These are phyloP conservation scores for Nomada fucata DNA, from an alignment of 2,888 invertebrate genomes.

Conservation along the genomic window DNA sequence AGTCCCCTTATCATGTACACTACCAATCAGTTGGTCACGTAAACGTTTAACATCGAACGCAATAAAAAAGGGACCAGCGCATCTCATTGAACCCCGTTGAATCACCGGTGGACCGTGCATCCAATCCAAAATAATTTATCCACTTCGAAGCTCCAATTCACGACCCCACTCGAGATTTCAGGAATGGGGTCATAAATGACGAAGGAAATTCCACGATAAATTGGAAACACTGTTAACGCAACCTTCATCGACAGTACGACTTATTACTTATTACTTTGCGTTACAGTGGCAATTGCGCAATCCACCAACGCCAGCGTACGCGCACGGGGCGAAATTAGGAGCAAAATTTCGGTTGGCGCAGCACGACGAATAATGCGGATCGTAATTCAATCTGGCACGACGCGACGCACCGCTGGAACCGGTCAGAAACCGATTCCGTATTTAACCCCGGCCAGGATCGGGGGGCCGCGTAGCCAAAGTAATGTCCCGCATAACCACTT, in stretches of 20 bases:
- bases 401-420: slow-evolving; percentile 1
- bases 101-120: background rate
- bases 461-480: slow-evolving; percentile 47
- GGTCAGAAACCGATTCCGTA: slow-evolving; percentile 43
- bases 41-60: too few relatives aligned
- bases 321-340: slow-evolving; percentile 7
- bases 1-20: too few relatives aligned
- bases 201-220: background rate
- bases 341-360: slow-evolving; percentile 8
- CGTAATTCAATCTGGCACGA: slow-evolving; percentile 34
- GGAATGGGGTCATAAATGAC: background rate
- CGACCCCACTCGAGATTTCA: background rate
- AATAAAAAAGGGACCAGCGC: too few relatives aligned
- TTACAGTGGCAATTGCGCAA: background rate
- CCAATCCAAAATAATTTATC: background rate
- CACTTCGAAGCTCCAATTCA: background rate
- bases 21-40: too few relatives aligned
- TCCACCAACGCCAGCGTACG: background rate
- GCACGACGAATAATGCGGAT: slow-evolving; percentile 38
- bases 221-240: background rate
- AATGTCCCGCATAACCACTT: slow-evolving; percentile 47
- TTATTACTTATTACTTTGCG: background rate
- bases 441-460: slow-evolving; percentile 40
- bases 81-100: too few relatives aligned
- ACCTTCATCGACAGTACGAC: background rate